These are phyloP conservation scores for Tuta absoluta DNA, from an alignment of 2,888 invertebrate species.

Conservation along the genomic window DNA sequence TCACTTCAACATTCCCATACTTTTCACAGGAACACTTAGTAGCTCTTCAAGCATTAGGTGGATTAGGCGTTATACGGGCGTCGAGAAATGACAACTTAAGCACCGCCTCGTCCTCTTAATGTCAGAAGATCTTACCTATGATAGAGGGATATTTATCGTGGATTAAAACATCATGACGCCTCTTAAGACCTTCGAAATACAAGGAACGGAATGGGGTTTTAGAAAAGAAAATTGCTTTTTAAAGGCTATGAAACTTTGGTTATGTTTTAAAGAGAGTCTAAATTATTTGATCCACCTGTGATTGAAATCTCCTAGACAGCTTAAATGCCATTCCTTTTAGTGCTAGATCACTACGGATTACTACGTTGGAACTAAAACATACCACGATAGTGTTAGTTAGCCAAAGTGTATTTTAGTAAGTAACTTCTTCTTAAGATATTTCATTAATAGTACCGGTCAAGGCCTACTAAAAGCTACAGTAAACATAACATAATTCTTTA, in stretches of 20 bases:
- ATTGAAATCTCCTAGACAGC: too few species aligned
- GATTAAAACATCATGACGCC: slow-evolving; percentile 40
- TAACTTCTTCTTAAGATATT: too few species aligned
- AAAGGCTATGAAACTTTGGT: not conserved
- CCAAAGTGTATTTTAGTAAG: too few species aligned
- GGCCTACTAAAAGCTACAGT: too few species aligned
- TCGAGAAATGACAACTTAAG: slow-evolving; percentile 73
- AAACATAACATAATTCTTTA: too few species aligned
- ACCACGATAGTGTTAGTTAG: too few species aligned
- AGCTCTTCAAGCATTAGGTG: slow-evolving; percentile 60
- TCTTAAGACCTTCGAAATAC: not conserved
- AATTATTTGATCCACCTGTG: too few species aligned
- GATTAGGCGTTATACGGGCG: slow-evolving; percentile 64
- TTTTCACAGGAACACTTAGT: slow-evolving; percentile 33
- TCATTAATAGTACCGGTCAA: too few species aligned
- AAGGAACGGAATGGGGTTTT: not conserved
- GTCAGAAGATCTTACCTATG: slow-evolving; percentile 57
- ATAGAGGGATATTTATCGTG: slow-evolving; percentile 55
- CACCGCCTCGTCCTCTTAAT: slow-evolving; percentile 69
- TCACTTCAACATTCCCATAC: not conserved
- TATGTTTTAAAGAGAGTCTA: too few species aligned
- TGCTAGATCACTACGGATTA: too few species aligned
- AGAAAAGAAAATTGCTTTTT: not conserved
- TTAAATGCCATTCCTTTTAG: too few species aligned
- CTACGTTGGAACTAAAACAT: too few species aligned